Conservation (phyloP, 2,113 vertebrate species). For the Micronycteris hirsuta region DNA sequence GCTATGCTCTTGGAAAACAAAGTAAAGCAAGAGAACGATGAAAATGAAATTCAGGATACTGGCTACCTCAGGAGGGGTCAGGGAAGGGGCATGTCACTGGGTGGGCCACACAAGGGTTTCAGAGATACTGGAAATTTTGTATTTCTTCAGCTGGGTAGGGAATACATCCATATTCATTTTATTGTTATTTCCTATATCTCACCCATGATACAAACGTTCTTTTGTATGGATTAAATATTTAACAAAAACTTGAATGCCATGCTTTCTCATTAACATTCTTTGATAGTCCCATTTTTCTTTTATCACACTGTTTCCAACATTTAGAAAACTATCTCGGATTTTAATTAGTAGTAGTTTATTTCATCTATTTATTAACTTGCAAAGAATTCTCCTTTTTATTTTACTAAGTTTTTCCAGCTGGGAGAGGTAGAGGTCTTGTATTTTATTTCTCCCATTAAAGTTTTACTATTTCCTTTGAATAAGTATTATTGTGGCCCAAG, state of each 20-base stretch:
- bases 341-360: constrained; percentile 7
- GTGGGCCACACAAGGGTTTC: background rate
- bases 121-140: background rate
- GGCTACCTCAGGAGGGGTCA: background rate
- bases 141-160: background rate
- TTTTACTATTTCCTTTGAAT: background rate
- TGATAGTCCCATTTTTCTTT: background rate
- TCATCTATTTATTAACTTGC: background rate
- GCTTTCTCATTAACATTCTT: background rate
- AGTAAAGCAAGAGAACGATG: background rate
- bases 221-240: background rate
- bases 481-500: background rate
- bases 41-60: background rate
- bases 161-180: background rate
- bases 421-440: background rate
- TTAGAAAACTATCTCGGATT: background rate
- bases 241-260: background rate
- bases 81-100: background rate
- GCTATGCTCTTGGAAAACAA: background rate
- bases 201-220: background rate
- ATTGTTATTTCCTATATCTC: background rate
- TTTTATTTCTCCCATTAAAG: background rate
- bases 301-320: background rate
- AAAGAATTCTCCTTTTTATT: background rate
- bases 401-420: background rate